phyloP scores from a whole-genome alignment of 2,113 vertebrate species.

The Myrmophylax atrothorax region DNA sequence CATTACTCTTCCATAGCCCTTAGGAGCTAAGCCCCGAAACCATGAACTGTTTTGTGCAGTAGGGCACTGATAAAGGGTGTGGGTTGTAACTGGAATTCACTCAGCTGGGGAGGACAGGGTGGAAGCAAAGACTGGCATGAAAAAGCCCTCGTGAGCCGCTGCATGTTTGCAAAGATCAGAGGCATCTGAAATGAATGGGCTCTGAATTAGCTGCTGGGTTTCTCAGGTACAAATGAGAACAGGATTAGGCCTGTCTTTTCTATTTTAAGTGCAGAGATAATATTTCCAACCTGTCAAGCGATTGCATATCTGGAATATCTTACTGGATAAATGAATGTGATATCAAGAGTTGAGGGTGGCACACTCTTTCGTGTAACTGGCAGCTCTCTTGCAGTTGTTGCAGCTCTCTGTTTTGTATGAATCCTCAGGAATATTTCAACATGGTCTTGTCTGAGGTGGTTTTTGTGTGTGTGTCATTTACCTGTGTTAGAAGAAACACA shows the following conservation, averaged over 20 bases:
- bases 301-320: neutral
- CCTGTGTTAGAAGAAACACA: neutral
- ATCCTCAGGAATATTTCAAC: neutral
- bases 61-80: neutral
- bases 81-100: neutral
- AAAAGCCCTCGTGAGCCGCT: neutral
- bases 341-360: neutral
- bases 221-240: neutral
- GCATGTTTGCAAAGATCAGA: neutral
- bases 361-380: fast-evolving
- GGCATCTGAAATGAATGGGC: neutral
- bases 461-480: neutral
- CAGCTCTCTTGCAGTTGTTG: neutral
- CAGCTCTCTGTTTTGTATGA: neutral
- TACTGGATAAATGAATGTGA: neutral
- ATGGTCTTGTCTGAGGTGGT: neutral
- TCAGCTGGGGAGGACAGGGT: neutral
- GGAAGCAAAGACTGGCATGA: neutral
- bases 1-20: neutral
- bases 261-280: neutral
- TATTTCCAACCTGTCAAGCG: neutral
- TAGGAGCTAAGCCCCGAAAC: neutral
- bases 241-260: neutral
- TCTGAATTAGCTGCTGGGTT: neutral
- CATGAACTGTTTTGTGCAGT: neutral